These are phyloP conservation scores for Bathynomus jamesi DNA, from an alignment of 1,140 invertebrate genomes.

Conservation along the genomic window DNA sequence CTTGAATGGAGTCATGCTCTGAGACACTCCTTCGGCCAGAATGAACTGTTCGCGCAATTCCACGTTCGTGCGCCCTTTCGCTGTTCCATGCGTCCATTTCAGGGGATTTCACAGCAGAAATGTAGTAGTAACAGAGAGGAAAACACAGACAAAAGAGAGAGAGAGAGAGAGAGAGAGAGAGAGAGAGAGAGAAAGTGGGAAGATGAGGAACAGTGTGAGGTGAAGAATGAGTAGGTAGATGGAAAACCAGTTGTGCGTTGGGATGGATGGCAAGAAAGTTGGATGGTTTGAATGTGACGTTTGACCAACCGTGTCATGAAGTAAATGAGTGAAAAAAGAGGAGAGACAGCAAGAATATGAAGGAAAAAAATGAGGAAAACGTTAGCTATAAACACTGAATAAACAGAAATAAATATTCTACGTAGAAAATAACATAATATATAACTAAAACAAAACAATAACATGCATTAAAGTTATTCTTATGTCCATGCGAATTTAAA, in stretches of 20 bases:
- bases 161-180: constrained; percentile 8
- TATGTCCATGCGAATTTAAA: neutral
- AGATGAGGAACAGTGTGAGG: constrained; percentile 5
- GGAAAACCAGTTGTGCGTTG: neutral
- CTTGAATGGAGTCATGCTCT: constrained; percentile 94
- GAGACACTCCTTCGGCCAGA: constrained; percentile 91
- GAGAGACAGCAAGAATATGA: constrained; percentile 15
- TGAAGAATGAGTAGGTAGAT: neutral
- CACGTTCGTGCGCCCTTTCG: constrained; percentile 98
- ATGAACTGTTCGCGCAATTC: constrained; percentile 98
- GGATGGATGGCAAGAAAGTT: neutral
- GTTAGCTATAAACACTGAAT: constrained; percentile 32
- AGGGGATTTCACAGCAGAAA: neutral
- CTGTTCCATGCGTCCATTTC: constrained; percentile 48
- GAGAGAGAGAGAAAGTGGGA: constrained; percentile 5
- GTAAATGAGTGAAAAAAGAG: neutral
- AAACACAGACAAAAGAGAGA: constrained; percentile 12
- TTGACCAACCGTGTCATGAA: constrained; percentile 2
- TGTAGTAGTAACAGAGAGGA: neutral
- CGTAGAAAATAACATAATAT: neutral
- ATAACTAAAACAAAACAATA: neutral
- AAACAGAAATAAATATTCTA: constrained; percentile 13
- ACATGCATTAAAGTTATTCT: neutral
- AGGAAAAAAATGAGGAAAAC: constrained; percentile 35
- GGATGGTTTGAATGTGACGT: constrained; percentile 2